Conservation (phyloP, 2,113 vertebrate genomes). For the Coryphaenoides rupestris region DNA sequence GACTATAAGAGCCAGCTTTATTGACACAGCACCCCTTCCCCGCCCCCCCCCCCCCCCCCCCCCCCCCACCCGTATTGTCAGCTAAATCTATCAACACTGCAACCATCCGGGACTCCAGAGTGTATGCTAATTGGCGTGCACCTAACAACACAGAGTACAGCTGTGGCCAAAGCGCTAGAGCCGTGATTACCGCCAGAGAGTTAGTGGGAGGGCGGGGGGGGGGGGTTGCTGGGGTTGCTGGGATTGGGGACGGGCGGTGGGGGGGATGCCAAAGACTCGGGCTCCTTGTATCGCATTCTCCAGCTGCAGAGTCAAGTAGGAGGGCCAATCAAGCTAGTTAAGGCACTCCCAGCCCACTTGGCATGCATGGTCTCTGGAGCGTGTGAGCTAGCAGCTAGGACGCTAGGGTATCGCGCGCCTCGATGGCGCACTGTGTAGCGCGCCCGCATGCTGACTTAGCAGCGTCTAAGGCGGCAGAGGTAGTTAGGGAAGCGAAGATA, state of each 20-base stretch:
- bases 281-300: no score
- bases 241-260: neutral
- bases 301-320: neutral
- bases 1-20: slow-evolving; percentile 30
- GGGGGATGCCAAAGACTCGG: neutral
- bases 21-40: no score
- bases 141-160: slow-evolving; percentile 25
- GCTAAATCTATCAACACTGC: slow-evolving; percentile 18
- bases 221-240: no score
- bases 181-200: slow-evolving; percentile 23
- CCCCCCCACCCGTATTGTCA: neutral
- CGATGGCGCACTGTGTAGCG: no score
- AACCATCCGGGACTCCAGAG: slow-evolving; percentile 22
- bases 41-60: neutral
- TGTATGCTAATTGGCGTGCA: slow-evolving; percentile 45
- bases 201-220: neutral
- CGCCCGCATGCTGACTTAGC: no score
- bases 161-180: slow-evolving; percentile 24
- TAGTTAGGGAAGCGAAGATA: no score
- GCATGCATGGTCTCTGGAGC: no score
- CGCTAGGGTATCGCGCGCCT: no score
- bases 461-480: no score
- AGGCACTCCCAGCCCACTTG: neutral
- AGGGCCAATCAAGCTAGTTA: neutral
- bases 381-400: no score